These are phyloP conservation scores for Tachyglossus aculeatus DNA, from an alignment of 2,797 vertebrate species.

Conservation along the genomic window DNA sequence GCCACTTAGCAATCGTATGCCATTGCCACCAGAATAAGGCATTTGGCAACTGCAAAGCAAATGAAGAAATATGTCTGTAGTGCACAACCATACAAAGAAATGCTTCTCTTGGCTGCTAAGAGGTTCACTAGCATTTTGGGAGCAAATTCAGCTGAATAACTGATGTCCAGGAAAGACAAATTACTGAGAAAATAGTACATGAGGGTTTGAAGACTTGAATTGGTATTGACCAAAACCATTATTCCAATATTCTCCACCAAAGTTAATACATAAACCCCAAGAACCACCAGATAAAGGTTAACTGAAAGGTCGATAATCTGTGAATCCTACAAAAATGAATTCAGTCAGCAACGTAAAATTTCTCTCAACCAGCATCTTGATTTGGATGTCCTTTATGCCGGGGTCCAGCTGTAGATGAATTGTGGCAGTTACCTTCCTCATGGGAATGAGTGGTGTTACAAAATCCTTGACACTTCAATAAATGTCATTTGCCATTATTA, in stretches of 20 bases:
- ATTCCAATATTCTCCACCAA: conserved; percentile 40
- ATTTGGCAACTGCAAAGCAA: conserved; percentile 43
- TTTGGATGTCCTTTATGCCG: background rate
- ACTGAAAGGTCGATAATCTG: conserved; percentile 4
- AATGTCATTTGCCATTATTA: too few species aligned
- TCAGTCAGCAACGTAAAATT: conserved; percentile 20
- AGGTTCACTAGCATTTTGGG: conserved; percentile 51
- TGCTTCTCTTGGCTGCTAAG: conserved; percentile 24
- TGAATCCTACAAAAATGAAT: conserved; percentile 43
- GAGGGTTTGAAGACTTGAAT: conserved; percentile 27
- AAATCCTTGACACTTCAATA: too few species aligned
- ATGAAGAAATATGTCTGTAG: conserved; percentile 48
- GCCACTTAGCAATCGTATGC: conserved; percentile 36
- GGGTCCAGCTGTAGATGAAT: background rate
- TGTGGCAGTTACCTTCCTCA: too few species aligned
- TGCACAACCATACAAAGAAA: conserved; percentile 28
- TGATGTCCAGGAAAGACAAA: conserved; percentile 51
- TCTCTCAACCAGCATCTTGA: background rate
- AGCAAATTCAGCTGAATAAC: conserved; percentile 41
- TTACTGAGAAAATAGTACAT: conserved; percentile 58
- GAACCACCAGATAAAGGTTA: conserved; percentile 29
- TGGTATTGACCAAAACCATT: conserved; percentile 13
- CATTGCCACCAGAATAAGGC: conserved; percentile 49
- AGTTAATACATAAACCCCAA: conserved; percentile 29
- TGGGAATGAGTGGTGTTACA: too few species aligned